Evolutionary conservation across 2,888 invertebrate species (phyloP).

Genomic region (Selenia dentaria): DNA sequence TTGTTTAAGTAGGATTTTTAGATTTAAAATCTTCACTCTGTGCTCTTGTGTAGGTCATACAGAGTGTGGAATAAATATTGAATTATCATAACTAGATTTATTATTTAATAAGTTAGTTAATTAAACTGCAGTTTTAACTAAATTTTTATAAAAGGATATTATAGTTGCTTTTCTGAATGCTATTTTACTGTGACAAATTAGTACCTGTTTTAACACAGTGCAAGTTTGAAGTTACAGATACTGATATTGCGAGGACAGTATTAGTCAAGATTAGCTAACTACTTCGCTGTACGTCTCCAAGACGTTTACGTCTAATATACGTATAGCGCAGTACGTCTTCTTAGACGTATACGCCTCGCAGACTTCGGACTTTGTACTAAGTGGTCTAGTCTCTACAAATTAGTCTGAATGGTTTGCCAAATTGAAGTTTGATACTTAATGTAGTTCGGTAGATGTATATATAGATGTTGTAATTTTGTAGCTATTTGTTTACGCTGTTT

Average conservation of each 20-base stretch:
- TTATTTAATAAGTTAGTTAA: too few relatives aligned
- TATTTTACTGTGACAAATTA: slow-evolving; percentile 5
- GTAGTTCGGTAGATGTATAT: neutral
- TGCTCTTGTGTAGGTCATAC: too few relatives aligned
- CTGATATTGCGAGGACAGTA: slow-evolving; percentile 29
- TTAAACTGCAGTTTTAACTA: too few relatives aligned
- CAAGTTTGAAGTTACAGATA: slow-evolving; percentile 30
- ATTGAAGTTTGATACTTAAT: slow-evolving; percentile 5
- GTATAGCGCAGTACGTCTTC: neutral
- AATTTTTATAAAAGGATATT: too few relatives aligned
- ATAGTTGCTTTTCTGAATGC: too few relatives aligned
- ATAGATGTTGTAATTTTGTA: neutral
- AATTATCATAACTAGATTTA: too few relatives aligned
- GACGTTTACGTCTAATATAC: neutral
- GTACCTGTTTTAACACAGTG: slow-evolving; percentile 29
- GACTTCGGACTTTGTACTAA: slow-evolving; percentile 7
- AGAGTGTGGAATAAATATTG: too few relatives aligned
- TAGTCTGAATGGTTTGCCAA: slow-evolving; percentile 6
- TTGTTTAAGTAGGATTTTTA: too few relatives aligned
- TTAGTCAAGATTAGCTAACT: slow-evolving; percentile 34
- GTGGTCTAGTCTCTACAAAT: slow-evolving; percentile 14
- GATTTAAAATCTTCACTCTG: too few relatives aligned
- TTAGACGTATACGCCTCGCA: neutral
- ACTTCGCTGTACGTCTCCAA: slow-evolving; percentile 14
- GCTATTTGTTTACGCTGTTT: too few relatives aligned